These are phyloP conservation scores for Monoplex corrugatus DNA, from an alignment of 2,888 invertebrate species.

Conservation along the genomic window DNA sequence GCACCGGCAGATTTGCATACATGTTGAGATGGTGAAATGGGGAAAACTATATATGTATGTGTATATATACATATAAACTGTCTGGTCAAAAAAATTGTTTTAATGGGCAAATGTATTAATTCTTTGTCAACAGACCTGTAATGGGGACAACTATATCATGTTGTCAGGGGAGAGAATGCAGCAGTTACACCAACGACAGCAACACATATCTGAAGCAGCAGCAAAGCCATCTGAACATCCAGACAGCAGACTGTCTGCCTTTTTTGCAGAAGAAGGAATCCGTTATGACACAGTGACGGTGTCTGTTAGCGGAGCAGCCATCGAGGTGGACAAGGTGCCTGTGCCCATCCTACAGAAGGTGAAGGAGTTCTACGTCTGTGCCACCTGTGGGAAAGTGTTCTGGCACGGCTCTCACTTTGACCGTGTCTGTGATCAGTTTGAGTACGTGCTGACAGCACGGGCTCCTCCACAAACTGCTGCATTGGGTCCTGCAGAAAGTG, in stretches of 20 bases:
- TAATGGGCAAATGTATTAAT: too few relatives aligned
- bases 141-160: constrained; percentile 68
- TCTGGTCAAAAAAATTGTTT: too few relatives aligned
- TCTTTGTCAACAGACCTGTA: constrained; percentile 66
- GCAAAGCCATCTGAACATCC: not conserved
- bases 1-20: too few relatives aligned
- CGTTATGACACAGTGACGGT: constrained; percentile 60
- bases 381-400: constrained; percentile 88
- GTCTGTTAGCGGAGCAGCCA: not conserved
- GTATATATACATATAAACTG: too few relatives aligned
- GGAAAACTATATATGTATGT: too few relatives aligned
- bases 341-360: constrained; percentile 82
- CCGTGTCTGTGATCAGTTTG: constrained; percentile 74
- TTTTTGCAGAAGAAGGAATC: constrained; percentile 77
- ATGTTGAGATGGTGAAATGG: too few relatives aligned
- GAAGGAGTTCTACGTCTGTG: constrained; percentile 87
- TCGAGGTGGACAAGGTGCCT: constrained; percentile 81
- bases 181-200: constrained; percentile 53
- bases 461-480: not conserved
- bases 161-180: constrained; percentile 62
- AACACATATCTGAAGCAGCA: not conserved
- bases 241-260: not conserved
- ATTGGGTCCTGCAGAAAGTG: not conserved
- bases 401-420: constrained; percentile 86
- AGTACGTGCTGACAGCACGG: constrained; percentile 66